Evolutionary conservation across 1,140 invertebrate species (phyloP).

Genomic region (Eumeta japonica): DNA sequence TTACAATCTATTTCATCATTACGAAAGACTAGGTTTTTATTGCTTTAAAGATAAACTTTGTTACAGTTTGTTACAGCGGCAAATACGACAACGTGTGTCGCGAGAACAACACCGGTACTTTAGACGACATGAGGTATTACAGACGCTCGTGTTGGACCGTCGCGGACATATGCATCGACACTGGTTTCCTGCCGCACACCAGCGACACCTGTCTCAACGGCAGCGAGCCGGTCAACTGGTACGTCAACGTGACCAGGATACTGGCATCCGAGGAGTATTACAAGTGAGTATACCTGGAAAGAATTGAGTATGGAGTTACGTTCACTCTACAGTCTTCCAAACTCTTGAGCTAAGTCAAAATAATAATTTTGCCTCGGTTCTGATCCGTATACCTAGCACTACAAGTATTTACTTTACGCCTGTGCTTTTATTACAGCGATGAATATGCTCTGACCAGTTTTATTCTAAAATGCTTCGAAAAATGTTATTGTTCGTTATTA

Average conservation of each 20-base stretch:
- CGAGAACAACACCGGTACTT: slow-evolving; percentile 28
- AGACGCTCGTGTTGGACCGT: slow-evolving; percentile 52
- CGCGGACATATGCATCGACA: slow-evolving; percentile 45
- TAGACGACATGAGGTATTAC: slow-evolving; percentile 46
- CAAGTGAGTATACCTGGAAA: slow-evolving; percentile 42
- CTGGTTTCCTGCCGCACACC: slow-evolving; percentile 39
- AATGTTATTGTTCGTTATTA: no score
- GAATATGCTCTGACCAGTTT: no score
- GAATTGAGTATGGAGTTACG: neutral
- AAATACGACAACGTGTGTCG: slow-evolving; percentile 46
- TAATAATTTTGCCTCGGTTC: no score
- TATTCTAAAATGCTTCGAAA: no score
- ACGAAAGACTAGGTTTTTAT: no score
- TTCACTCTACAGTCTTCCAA: no score
- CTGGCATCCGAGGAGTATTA: slow-evolving; percentile 63
- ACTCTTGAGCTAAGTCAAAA: no score
- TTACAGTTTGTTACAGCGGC: slow-evolving; percentile 59
- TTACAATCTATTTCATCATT: no score
- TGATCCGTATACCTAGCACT: no score
- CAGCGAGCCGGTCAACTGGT: slow-evolving; percentile 29
- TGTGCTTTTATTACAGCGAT: no score
- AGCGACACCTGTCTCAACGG: slow-evolving; percentile 41
- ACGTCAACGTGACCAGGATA: slow-evolving; percentile 36
- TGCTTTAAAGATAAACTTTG: slow-evolving; percentile 8
- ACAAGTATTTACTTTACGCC: no score